These are phyloP conservation scores for Chitala chitala DNA, from an alignment of 2,113 vertebrate species.

Conservation along the genomic window DNA sequence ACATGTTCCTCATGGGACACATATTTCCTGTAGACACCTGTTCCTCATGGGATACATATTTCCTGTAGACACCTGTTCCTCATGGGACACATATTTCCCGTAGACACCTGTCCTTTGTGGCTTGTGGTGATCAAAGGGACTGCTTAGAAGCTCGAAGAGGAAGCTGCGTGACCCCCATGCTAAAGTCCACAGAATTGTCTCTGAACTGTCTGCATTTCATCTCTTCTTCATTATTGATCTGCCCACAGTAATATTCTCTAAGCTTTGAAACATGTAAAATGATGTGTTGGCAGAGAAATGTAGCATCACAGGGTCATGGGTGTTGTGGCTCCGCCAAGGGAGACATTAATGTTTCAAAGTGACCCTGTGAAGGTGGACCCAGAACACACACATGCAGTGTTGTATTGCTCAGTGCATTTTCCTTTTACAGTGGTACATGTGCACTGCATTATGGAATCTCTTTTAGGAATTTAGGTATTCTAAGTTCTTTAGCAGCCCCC, in stretches of 20 bases:
- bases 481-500: too few species aligned
- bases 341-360: neutral
- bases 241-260: neutral
- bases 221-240: slow-evolving; percentile 14
- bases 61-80: too few species aligned
- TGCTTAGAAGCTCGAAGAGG: neutral
- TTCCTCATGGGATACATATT: too few species aligned
- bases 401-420: too few species aligned
- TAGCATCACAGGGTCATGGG: neutral
- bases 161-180: neutral
- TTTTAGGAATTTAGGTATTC: too few species aligned
- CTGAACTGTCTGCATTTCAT: neutral
- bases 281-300: neutral
- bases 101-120: neutral
- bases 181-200: neutral
- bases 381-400: too few species aligned
- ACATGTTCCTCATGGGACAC: too few species aligned
- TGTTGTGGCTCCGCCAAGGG: neutral
- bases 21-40: too few species aligned
- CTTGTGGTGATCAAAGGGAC: neutral
- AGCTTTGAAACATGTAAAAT: slow-evolving; percentile 16
- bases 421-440: too few species aligned
- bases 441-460: too few species aligned
- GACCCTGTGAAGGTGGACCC: neutral
- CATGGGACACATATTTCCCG: neutral